Conservation (phyloP, 37 sponge, comb jelly and placozoan species). For the Crambe crambe region DNA sequence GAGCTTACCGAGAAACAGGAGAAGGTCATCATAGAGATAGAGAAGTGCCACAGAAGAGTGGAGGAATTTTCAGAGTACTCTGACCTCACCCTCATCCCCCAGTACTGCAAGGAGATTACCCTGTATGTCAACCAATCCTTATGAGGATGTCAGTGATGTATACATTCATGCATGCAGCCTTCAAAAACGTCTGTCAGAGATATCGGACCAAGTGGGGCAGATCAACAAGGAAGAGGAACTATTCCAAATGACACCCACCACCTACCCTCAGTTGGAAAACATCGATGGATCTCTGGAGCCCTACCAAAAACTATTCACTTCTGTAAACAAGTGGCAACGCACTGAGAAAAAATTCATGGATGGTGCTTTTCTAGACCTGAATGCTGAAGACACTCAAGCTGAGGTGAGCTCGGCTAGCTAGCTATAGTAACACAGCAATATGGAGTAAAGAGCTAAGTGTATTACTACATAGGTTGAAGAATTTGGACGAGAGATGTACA, state of each 20-base stretch:
- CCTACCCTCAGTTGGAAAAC: conserved; percentile 89
- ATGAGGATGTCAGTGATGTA: neutral
- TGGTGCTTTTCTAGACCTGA: conserved; percentile 88
- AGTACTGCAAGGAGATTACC: conserved; percentile 75
- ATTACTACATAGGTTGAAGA: conserved; percentile 84
- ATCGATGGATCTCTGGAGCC: conserved; percentile 80
- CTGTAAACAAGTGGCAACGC: conserved; percentile 91
- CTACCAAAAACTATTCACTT: conserved; percentile 89
- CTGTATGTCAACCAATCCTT: neutral
- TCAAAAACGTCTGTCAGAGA: conserved; percentile 80
- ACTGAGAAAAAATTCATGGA: conserved; percentile 98
- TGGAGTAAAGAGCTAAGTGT: too few relatives aligned
- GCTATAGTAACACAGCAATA: too few relatives aligned
- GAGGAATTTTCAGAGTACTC: conserved; percentile 89
- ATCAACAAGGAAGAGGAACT: conserved; percentile 97
- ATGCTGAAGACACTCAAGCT: conserved; percentile 93
- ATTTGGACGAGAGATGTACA: conserved; percentile 91
- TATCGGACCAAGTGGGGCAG: conserved; percentile 67
- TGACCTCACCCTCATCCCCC: conserved; percentile 77
- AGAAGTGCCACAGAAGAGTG: conserved; percentile 80
- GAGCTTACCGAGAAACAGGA: conserved; percentile 82
- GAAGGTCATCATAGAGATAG: conserved; percentile 89
- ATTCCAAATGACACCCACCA: conserved; percentile 88
- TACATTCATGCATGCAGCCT: conserved; percentile 11
- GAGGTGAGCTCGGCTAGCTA: conserved; percentile 69